These are phyloP conservation scores for Myotis yumanensis DNA, from an alignment of 2,113 vertebrate species.

Conservation along the genomic window DNA sequence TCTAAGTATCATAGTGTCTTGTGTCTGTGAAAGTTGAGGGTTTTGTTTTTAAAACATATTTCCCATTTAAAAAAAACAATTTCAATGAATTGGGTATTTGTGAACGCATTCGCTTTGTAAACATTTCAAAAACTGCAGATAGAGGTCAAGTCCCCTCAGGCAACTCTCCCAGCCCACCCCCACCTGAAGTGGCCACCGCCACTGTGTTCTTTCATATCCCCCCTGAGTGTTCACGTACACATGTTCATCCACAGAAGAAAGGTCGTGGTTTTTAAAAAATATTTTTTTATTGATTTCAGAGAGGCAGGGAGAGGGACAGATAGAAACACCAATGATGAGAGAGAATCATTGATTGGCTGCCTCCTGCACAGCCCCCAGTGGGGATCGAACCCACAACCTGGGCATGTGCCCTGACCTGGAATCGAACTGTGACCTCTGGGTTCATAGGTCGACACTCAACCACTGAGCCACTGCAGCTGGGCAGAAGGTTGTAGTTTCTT, in stretches of 20 bases:
- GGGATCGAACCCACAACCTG: no score
- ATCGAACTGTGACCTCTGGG: no score
- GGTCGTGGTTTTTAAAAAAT: neutral
- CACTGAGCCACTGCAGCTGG: no score
- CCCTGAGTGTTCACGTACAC: fast-evolving
- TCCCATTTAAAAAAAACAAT: neutral
- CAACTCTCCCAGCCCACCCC: neutral
- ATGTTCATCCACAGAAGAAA: neutral
- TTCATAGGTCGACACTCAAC: no score
- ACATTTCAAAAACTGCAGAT: neutral
- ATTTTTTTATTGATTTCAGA: no score
- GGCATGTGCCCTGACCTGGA: no score
- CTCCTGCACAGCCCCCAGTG: no score
- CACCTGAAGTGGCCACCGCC: fast-evolving
- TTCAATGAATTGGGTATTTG: neutral
- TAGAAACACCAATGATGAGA: no score
- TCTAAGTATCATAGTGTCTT: neutral
- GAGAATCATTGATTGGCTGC: no score
- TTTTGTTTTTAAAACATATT: neutral
- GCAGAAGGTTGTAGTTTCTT: neutral
- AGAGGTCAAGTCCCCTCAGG: neutral
- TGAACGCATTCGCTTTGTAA: neutral
- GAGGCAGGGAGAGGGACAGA: no score
- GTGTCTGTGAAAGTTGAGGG: neutral
- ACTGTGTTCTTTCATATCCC: neutral